Evolutionary conservation across 2,888 invertebrate species (phyloP).

Genomic region (Nymphalis urticae): DNA sequence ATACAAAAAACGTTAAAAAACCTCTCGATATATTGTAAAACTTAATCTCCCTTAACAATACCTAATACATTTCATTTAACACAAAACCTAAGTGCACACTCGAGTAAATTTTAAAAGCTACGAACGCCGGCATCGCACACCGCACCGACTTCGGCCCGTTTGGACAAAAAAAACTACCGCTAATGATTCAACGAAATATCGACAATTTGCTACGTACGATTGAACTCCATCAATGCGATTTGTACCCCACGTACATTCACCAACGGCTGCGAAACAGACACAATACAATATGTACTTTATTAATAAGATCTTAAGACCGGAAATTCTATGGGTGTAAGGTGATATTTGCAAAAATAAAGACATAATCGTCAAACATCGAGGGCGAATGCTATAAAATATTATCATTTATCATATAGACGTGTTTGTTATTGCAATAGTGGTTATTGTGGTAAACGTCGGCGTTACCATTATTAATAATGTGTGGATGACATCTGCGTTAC

Average conservation of each 20-base stretch:
- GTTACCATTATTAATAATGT: constrained; percentile 72
- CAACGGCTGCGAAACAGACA: constrained; percentile 46
- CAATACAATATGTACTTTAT: constrained; percentile 40
- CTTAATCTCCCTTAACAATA: constrained; percentile 25
- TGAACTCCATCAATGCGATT: constrained; percentile 75
- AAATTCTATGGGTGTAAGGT: constrained; percentile 28
- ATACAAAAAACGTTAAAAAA: constrained; percentile 2
- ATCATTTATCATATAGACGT: constrained; percentile 77
- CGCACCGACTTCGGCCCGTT: constrained; percentile 39
- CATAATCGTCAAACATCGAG: constrained; percentile 69
- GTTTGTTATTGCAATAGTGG: constrained; percentile 74
- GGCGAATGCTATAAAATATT: constrained; percentile 75
- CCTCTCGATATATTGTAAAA: constrained; percentile 9
- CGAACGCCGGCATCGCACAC: constrained; percentile 43
- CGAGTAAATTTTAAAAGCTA: constrained; percentile 59
- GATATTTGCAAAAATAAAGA: constrained; percentile 69
- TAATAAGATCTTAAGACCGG: constrained; percentile 1
- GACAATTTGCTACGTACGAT: constrained; percentile 80
- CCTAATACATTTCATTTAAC: constrained; percentile 41
- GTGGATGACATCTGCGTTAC: constrained; percentile 68
- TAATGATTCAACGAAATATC: constrained; percentile 72
- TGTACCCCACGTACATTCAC: constrained; percentile 59
- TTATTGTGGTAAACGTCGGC: constrained; percentile 77
- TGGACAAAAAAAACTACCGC: constrained; percentile 58
- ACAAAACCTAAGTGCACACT: constrained; percentile 57